Evolutionary conservation across 2,888 invertebrate species (phyloP), one percentile per base, ranked within the genome.

Genomic region (Diachrysia chrysitis): DNA sequence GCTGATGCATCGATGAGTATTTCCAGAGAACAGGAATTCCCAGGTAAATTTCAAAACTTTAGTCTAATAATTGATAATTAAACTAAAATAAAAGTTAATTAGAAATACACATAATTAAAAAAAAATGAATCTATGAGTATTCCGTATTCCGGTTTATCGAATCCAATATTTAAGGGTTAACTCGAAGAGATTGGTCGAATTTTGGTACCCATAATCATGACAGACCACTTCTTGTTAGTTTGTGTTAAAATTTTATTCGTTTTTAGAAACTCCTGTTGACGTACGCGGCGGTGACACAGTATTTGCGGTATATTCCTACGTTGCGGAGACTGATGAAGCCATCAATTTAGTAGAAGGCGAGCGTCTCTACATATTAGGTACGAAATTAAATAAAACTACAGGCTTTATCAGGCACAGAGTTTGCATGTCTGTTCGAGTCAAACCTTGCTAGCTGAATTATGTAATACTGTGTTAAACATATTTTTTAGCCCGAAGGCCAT

Each of bases 291-390:
- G 97, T 14, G 98, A 98, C 85, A 96, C 97, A 10, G 97, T 98
- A 91, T 98, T 97, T 88, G 98, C 98, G 0, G 97, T 98, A 61
- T 97, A 97, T 85, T 97, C 97, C 4, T 98, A 98, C 86, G 96
- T 97, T 46, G 98, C 98, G 23, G 98, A 98, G 91, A 97, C 97
- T 54, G 97, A 98, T 76, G 98, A 98, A 89, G 98, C 98, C 1
- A 97, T 98, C 73, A 98, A 98, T 88, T 95, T 99, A 60, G 98
- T 98, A 0, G 98, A 99, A 94, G 98, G 98, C 74, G 98, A 99
- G 95, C 96, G 97, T 81, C 97, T 99, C 9, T 98, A 98, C 82
- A 97, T 99, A 37, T 92, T 98, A 69, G 98, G 97, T 97, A 94
- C 89, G 81, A 10, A 16, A 54, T 42, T 76, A 64, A 65, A 17